Base-by-base conservation (phyloP, 2,797 vertebrate species). In the Argyrosomus regius region DNA sequence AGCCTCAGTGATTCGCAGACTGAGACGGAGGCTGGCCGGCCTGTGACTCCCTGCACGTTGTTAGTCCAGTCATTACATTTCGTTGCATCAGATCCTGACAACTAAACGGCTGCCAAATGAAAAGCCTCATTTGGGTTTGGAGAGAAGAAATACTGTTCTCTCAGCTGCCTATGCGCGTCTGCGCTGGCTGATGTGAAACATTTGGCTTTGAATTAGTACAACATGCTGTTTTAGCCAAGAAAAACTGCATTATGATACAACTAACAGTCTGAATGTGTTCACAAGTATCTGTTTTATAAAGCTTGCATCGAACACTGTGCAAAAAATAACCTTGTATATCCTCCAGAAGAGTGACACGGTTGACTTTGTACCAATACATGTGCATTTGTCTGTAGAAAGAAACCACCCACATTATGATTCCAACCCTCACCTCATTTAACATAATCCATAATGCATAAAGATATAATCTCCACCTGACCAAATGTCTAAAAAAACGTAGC, bases 371-470 rank as follows among this genome's bases (percentile, higher is more conserved):
- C 48, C 18, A 48, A 56, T 46, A 20, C 45, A 64, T 61, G n/a
- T 26, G 35, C 49, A 39, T 48, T 43, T 35, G 39, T 78, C 64
- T 75, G 56, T 39, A 64, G 45, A 78, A 61, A 64, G 64, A 74
- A 80, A 78, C 65, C 78, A 52, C 62, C 72, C 69, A 78, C 77
- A 76, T 80, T 78, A 80, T 76, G 65, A 83, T 83, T 74, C 76
- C 57, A 59, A 67, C 69, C 66, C 75, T 85, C 61, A 83, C 64
- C 87, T 91, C 88, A 89, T 90, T 90, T 90, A 90, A 85, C 82
- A 72, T 83, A 54, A 92, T 91, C 77, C 78, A 92, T 94, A 87
- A 93, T 91, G 85, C 77, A 93, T 89, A 82, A 88, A 79, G 78
- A 87, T 82, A 80, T 64, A 86, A 90, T 90, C 85, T 87, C 78